Base-by-base conservation (phyloP, 2,888 invertebrate genomes). In the Drosophila pegasa region DNA sequence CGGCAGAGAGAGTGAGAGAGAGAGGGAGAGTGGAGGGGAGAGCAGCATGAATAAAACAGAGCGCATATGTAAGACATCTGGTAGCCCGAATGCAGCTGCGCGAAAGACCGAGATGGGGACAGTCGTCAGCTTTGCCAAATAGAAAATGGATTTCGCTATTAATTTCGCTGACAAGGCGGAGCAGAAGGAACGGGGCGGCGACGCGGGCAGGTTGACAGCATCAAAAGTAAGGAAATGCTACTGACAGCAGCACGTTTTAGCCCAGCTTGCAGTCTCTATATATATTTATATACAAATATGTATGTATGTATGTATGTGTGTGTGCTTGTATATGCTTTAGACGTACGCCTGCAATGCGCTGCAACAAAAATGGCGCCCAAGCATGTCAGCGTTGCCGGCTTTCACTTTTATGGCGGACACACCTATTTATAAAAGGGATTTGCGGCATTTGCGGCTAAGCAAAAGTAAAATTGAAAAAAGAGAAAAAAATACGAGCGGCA, bases 61-160 rank as follows among this genome's bases (percentile, higher is more conserved):
- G 48, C 55, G 54, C 51, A 65, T n/a, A 52, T 52, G 47, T 35
- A 27, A 70, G 43, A 55, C 63, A 71, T 38, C 56, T 50, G 60
- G 65, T 54, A 63, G 25, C 58, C 71, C 41, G 65, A 76, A 58
- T 65, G 48, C 63, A 57, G 31, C 48, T 62, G 59, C 35, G 22
- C 54, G 55, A 29, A 43, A 69, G 62, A 75, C 27, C 57, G 22
- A 31, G 51, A 62, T 31, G 35, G 35, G 50, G 50, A 29, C 27
- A 51, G 54, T 35, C 58, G 33, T 33, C 41, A 37, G 47, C 57
- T 57, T 70, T 72, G 85, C 79, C 85, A 85, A 81, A 86, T 76
- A 63, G 79, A 78, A 87, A 84, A 84, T 85, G 83, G 80, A 84
- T 87, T 84, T 84, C 82, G 71, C 80, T 84, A 87, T 84, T 84